Base-by-base conservation (phyloP, 2,888 invertebrate species). In the Lathronympha strigana region DNA sequence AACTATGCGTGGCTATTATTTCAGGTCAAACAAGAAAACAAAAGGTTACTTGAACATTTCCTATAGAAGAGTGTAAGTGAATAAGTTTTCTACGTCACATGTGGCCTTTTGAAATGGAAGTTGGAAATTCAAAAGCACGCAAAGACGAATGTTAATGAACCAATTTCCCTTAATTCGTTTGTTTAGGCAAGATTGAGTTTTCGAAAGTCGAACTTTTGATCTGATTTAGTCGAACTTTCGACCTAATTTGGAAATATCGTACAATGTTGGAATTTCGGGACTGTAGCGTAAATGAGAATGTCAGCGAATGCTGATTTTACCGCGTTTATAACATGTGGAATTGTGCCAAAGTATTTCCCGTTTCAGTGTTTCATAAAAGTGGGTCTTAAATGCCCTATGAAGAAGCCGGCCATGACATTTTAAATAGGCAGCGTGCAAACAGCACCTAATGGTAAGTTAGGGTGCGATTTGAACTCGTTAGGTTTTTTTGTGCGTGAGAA, bases 1-100 rank as follows among this genome's bases (percentile, higher is more conserved):
- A 11, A 13, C 40, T 11, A 60, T 53, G 64, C 64, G 64, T 64
- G 51, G 58, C 58, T 25, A 38, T 45, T 33, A 50, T 38, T 13
- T 21, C 21, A 17, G 21, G 31, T 23, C 9, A 21, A 33, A 58
- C 23, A 33, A 21, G 11, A 15, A 17, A 60, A 28, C 33, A 45
- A 45, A 31, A 19, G 21, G 19, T 25, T 40, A 55, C 8, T n/a
- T n/a, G n/a, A n/a, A n/a, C n/a, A n/a, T 55, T 55, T 28, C 1
- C 43, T 13, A 1, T 4, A 4, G 4, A 8, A 54, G 3, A 4
- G 28, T n/a, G 13, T 40, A 28, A 28, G 1, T 28, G 19, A 8
- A 55, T 19, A 23, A 4, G 13, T 28, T 28, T 43, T 28, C 17
- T 4, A 38, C 4, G n/a, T 51, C 2, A 28, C 19, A 13, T 43